Evolutionary conservation across 2,888 invertebrate species (phyloP).

Genomic region (Andrena fulva): DNA sequence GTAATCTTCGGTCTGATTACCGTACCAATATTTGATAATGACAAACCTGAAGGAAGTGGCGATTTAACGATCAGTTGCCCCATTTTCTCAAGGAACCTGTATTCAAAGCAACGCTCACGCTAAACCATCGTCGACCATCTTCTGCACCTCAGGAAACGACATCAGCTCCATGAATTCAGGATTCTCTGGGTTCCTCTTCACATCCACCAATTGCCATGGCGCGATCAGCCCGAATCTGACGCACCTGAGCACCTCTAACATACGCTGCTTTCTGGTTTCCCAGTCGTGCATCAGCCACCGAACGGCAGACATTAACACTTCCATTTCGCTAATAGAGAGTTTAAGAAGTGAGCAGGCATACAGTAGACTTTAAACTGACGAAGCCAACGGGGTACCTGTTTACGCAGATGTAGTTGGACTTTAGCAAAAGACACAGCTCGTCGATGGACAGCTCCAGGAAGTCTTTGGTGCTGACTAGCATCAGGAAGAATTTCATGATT

Average conservation of each 20-base stretch:
- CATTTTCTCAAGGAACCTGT: no score
- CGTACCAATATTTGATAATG: slow-evolving; percentile 92
- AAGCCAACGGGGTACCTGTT: slow-evolving; percentile 86
- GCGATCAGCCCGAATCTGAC: slow-evolving; percentile 92
- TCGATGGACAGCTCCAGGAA: slow-evolving; percentile 89
- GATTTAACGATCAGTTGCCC: background rate
- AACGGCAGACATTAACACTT: slow-evolving; percentile 92
- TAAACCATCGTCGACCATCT: slow-evolving; percentile 92
- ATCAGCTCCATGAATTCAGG: slow-evolving; percentile 90
- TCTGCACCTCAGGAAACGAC: slow-evolving; percentile 89
- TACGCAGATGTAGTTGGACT: slow-evolving; percentile 90
- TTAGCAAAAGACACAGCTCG: slow-evolving; percentile 89
- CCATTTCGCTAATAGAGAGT: slow-evolving; percentile 87
- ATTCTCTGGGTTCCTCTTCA: slow-evolving; percentile 90
- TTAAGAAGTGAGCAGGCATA: background rate
- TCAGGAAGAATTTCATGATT: slow-evolving; percentile 91
- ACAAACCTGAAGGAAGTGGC: slow-evolving; percentile 87
- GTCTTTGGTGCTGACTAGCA: slow-evolving; percentile 91
- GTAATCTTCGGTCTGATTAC: slow-evolving; percentile 90
- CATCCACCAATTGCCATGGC: slow-evolving; percentile 92
- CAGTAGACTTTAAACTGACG: background rate
- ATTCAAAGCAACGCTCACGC: slow-evolving; percentile 86
- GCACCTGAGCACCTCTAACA: slow-evolving; percentile 89
- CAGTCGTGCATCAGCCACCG: slow-evolving; percentile 92
- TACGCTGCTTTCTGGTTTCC: slow-evolving; percentile 86